Conservation (phyloP, 2,113 vertebrate genomes). For the Pelobates fuscus region DNA sequence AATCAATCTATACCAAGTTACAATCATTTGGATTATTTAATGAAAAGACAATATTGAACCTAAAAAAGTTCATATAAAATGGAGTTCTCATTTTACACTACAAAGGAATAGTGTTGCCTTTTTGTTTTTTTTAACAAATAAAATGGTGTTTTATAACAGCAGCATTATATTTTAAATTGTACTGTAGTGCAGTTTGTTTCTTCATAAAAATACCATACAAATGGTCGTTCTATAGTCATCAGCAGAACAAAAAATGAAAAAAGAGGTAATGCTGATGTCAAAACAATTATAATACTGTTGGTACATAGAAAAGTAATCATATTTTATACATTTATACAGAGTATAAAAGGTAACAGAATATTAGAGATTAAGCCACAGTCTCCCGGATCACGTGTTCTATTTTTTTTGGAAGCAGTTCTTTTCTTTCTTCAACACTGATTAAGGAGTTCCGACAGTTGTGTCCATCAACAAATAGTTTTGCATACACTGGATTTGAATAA, state of each 20-base stretch:
- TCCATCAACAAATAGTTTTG: conserved; percentile 94
- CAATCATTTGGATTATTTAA: conserved; percentile 64
- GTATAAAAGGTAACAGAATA: conserved; percentile 87
- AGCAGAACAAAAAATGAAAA: conserved; percentile 77
- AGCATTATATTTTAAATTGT: conserved; percentile 85
- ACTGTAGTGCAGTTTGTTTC: conserved; percentile 83
- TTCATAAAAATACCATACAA: conserved; percentile 88
- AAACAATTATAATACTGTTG: conserved; percentile 85
- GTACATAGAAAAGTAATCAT: conserved; percentile 95
- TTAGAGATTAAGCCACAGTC: conserved; percentile 91
- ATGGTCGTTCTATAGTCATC: conserved; percentile 81
- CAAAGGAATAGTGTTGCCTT: conserved; percentile 68
- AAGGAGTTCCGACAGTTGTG: conserved; percentile 96
- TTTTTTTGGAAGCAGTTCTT: conserved; percentile 99
- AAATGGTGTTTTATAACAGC: conserved; percentile 84
- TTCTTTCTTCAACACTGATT: conserved; percentile 94
- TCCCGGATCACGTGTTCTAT: conserved; percentile 97
- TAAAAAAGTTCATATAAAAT: conserved; percentile 78
- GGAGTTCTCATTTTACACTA: conserved; percentile 77
- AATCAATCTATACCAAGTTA: conserved; percentile 67
- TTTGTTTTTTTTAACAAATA: conserved; percentile 77
- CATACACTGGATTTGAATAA: conserved; percentile 97
- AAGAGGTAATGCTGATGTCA: conserved; percentile 86
- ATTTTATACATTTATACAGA: conserved; percentile 96
- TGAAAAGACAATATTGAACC: conserved; percentile 74